phyloP scores from a whole-genome alignment of 2,797 vertebrate genomes.

The Rhinatrema bivittatum region DNA sequence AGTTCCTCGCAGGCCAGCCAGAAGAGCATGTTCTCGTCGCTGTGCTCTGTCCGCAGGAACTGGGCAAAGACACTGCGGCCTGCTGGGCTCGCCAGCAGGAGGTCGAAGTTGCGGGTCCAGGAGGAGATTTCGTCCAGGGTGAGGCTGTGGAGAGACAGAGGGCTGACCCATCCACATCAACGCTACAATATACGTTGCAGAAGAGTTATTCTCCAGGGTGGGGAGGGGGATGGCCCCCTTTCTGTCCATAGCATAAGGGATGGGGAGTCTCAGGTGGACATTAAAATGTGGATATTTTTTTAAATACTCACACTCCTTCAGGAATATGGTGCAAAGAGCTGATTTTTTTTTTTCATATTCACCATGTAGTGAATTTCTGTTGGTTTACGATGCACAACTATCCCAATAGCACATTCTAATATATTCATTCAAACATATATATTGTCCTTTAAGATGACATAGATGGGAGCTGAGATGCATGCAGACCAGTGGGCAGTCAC shows the following conservation, averaged over 20 bases:
- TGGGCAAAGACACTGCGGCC: slow-evolving; percentile 12
- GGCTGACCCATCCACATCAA: background rate
- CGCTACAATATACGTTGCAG: no score
- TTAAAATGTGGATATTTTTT: background rate
- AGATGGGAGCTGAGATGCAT: no score
- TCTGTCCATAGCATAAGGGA: background rate
- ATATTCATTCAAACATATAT: no score
- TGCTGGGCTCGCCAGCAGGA: background rate
- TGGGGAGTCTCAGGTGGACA: background rate
- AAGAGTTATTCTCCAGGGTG: no score
- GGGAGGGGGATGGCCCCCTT: no score
- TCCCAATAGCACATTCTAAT: no score
- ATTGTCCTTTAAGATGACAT: no score
- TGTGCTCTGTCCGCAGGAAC: slow-evolving; percentile 17
- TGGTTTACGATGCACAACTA: no score
- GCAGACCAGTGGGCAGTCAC: no score
- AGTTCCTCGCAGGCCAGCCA: slow-evolving; percentile 24
- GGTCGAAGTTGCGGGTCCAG: slow-evolving; percentile 14
- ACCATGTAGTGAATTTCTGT: no score
- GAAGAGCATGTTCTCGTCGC: slow-evolving; percentile 26
- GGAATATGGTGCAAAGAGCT: background rate
- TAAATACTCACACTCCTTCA: background rate
- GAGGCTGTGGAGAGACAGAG: background rate
- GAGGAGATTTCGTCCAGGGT: slow-evolving; percentile 10
- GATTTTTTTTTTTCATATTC: no score